Evolutionary conservation across 2,797 vertebrate species (phyloP).

Genomic region (Typhlichthys eigenmanni): DNA sequence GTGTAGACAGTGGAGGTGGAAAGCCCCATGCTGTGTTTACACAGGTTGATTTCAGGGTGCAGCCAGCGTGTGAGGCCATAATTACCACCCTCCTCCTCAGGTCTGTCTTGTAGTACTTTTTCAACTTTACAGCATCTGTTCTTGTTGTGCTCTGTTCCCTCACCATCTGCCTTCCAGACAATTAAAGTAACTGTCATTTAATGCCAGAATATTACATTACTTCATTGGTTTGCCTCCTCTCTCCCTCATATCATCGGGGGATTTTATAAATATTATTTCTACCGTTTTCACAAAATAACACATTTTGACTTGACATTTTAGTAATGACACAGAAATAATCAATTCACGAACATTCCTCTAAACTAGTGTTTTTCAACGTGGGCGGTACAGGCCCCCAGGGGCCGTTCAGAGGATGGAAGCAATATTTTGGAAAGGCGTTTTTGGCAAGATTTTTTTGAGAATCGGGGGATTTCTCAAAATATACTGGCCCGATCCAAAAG

Average conservation of each 20-base stretch:
- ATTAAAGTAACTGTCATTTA: not conserved
- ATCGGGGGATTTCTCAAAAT: too few species aligned
- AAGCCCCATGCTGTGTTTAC: not conserved
- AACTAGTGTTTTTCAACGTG: too few species aligned
- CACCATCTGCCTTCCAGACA: too few species aligned
- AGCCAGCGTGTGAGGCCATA: not conserved
- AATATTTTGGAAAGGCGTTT: too few species aligned
- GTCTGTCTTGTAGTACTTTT: not conserved
- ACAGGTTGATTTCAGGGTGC: too few species aligned
- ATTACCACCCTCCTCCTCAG: not conserved
- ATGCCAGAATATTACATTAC: not conserved
- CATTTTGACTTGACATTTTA: too few species aligned
- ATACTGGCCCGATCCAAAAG: too few species aligned
- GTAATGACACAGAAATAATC: not conserved
- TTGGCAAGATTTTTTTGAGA: too few species aligned
- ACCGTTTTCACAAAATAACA: not conserved
- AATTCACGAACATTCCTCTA: not conserved
- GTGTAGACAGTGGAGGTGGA: not conserved
- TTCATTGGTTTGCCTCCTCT: constrained; percentile 12
- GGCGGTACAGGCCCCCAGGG: too few species aligned
- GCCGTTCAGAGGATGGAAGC: too few species aligned
- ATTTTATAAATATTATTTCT: constrained; percentile 2
- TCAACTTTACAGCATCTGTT: constrained; percentile 22
- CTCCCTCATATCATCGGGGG: too few species aligned
- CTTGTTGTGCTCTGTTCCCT: too few species aligned